A percentile compares a stretch with the other conserved stretches of the same genome.
Conservation (phyloP, 2,113 vertebrate genomes). For the Psittacula cyanocephala region DNA sequence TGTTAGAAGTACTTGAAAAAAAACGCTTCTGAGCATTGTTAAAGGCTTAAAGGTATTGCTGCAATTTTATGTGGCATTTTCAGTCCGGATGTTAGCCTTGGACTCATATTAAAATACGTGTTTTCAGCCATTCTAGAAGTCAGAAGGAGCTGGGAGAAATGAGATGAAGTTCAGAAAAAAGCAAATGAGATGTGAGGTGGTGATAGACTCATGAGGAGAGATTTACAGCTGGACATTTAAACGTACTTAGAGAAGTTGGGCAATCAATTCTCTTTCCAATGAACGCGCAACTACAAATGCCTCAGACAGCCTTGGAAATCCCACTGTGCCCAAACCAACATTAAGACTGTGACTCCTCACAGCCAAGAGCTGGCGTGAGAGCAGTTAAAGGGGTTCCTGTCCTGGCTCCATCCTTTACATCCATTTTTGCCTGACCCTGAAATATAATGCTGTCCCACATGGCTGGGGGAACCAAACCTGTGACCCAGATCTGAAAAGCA, state of each 20-base stretch:
- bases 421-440: neutral
- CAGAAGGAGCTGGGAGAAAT: neutral
- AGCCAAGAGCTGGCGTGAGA: neutral
- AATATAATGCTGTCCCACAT: neutral
- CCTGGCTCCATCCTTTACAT: neutral
- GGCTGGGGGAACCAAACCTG: neutral
- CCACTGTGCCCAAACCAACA: neutral
- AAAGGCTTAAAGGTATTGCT: neutral
- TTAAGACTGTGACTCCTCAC: neutral
- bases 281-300: neutral
- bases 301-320: neutral
- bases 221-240: neutral
- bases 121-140: neutral
- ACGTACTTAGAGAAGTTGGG: neutral
- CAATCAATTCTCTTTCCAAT: neutral
- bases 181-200: neutral
- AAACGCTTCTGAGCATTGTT: neutral
- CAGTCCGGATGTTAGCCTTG: neutral
- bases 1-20: neutral
- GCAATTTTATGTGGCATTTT: neutral
- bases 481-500: neutral
- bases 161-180: neutral
- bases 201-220: neutral
- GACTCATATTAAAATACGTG: accelerated
- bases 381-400: neutral